phyloP scores from a whole-genome alignment of 2,888 invertebrate species.

The Eristalis tenax region DNA sequence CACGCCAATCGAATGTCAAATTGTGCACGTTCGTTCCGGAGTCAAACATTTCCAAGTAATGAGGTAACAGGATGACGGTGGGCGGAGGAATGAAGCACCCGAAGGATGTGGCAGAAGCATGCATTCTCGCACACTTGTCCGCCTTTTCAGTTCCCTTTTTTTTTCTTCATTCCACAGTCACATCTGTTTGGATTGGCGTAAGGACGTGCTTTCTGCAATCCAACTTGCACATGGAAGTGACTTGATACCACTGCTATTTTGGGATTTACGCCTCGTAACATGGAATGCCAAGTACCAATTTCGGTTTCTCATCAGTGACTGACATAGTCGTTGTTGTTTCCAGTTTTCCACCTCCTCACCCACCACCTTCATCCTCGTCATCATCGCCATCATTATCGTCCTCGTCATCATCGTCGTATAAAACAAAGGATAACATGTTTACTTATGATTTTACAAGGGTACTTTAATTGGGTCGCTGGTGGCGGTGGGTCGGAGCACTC shows the following conservation, averaged over 20 bases:
- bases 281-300: slow-evolving; percentile 23
- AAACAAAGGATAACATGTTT: slow-evolving; percentile 49
- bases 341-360: background rate
- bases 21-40: slow-evolving; percentile 68
- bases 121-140: slow-evolving; percentile 18
- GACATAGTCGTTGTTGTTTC: slow-evolving; percentile 11
- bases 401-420: slow-evolving; percentile 6
- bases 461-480: slow-evolving; percentile 35
- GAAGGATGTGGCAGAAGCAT: slow-evolving; percentile 27
- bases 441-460: slow-evolving; percentile 43
- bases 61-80: slow-evolving; percentile 49
- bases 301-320: slow-evolving; percentile 17
- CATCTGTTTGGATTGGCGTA: slow-evolving; percentile 42
- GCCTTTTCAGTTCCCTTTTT: background rate
- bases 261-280: slow-evolving; percentile 25
- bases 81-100: background rate
- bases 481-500: background rate
- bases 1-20: slow-evolving; percentile 72
- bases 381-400: background rate
- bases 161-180: slow-evolving; percentile 12
- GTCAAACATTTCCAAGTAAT: slow-evolving; percentile 64
- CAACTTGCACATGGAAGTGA: background rate
- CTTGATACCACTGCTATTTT: slow-evolving; percentile 17
- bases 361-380: background rate
- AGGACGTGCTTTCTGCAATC: slow-evolving; percentile 29